Evolutionary conservation across 1,140 invertebrate species (phyloP).

Genomic region (Neodiprion pinetum): DNA sequence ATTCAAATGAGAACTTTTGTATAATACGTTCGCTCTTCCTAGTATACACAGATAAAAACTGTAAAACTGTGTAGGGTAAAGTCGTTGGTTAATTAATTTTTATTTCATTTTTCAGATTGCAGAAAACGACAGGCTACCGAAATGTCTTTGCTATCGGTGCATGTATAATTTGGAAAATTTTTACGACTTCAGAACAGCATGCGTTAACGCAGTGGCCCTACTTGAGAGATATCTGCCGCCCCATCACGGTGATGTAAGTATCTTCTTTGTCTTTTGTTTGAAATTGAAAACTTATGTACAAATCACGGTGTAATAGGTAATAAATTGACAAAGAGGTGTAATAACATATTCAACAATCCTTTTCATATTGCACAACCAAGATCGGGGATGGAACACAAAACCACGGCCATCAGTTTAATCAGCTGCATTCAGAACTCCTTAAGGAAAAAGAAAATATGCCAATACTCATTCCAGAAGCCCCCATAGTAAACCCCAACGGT

Average conservation of each 20-base stretch:
- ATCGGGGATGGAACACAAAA: slow-evolving; percentile 22
- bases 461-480: slow-evolving; percentile 57
- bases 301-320: not conserved
- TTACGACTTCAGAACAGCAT: slow-evolving; percentile 62
- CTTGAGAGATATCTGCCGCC: slow-evolving; percentile 53
- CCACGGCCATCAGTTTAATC: slow-evolving; percentile 35
- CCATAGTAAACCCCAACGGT: slow-evolving; percentile 60
- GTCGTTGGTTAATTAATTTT: slow-evolving; percentile 1
- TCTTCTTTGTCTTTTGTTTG: not conserved
- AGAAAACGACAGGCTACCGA: slow-evolving; percentile 60
- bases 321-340: not conserved
- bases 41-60: not conserved
- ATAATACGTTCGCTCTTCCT: not conserved
- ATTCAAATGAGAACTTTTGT: not conserved
- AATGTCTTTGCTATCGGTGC: slow-evolving; percentile 62
- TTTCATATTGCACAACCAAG: slow-evolving; percentile 31
- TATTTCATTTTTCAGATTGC: slow-evolving; percentile 51
- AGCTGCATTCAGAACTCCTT: slow-evolving; percentile 44
- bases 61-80: not conserved
- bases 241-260: slow-evolving; percentile 26
- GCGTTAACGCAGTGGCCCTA: slow-evolving; percentile 59
- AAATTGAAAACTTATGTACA: not conserved
- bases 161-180: slow-evolving; percentile 66
- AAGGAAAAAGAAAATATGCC: slow-evolving; percentile 56
- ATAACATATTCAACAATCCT: not conserved